A percentile compares a stretch with the other conserved stretches of the same genome.
Conservation (phyloP, 2,888 invertebrate genomes). For the Amphiduros pacificus region DNA sequence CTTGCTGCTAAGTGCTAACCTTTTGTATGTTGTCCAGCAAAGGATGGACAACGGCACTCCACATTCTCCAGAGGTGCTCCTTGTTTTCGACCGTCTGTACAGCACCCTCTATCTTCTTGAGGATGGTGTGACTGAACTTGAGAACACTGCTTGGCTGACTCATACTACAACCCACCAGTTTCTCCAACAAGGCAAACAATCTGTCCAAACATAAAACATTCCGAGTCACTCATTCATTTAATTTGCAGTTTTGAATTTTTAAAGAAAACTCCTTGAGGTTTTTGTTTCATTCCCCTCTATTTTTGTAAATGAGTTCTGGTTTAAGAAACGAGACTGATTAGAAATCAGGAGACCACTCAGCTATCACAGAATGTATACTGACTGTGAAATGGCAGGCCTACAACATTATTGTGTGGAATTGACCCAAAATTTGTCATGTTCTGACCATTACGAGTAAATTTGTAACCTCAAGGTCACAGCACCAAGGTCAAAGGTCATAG, state of each 20-base stretch:
- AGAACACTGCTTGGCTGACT: slow-evolving; percentile 37
- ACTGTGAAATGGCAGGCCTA: too few species aligned
- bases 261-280: background rate
- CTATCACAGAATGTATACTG: too few species aligned
- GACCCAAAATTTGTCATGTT: too few species aligned
- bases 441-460: too few species aligned
- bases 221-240: background rate
- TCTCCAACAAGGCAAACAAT: slow-evolving; percentile 41
- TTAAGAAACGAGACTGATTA: background rate
- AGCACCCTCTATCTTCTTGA: slow-evolving; percentile 40
- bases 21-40: slow-evolving; percentile 40
- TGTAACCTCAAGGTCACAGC: too few species aligned
- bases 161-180: slow-evolving; percentile 39
- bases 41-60: slow-evolving; percentile 41
- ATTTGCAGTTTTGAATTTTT: background rate
- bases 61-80: slow-evolving; percentile 44
- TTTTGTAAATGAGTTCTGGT: too few species aligned
- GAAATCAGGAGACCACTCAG: too few species aligned
- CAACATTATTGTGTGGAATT: too few species aligned
- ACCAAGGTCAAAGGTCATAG: too few species aligned
- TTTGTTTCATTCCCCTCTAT: background rate
- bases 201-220: slow-evolving; percentile 26
- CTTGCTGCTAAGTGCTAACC: slow-evolving; percentile 26
- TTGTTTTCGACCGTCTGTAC: slow-evolving; percentile 31
- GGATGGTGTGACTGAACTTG: slow-evolving; percentile 41